These are phyloP conservation scores for Nemurella pictetii DNA, from an alignment of 2,888 invertebrate species.

Conservation along the genomic window DNA sequence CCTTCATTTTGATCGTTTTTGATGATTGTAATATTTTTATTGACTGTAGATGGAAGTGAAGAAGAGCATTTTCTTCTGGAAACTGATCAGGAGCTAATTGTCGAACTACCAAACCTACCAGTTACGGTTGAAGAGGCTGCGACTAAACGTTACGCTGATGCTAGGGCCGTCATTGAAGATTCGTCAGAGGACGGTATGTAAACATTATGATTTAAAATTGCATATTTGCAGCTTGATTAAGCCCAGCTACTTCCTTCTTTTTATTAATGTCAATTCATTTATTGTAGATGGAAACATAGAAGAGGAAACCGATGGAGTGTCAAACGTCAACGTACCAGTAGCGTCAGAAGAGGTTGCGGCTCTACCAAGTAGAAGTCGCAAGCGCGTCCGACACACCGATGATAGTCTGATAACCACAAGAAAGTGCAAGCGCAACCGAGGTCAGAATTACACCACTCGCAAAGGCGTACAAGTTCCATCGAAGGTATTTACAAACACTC, in stretches of 20 bases:
- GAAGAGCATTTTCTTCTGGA: too few relatives aligned
- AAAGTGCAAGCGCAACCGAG: background rate
- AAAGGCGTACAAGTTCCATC: constrained; percentile 12
- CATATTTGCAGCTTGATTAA: background rate
- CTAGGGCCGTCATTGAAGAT: background rate
- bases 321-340: background rate
- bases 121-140: background rate
- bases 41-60: too few relatives aligned
- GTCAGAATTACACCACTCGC: constrained; percentile 3
- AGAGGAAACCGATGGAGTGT: background rate
- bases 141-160: background rate
- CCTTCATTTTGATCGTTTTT: too few relatives aligned
- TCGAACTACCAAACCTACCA: background rate
- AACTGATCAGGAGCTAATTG: too few relatives aligned
- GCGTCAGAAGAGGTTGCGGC: background rate
- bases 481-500: background rate
- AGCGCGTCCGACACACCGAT: background rate
- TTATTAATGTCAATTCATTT: background rate
- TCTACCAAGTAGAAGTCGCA: background rate
- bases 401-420: background rate
- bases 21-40: too few relatives aligned
- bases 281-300: background rate
- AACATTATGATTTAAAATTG: background rate
- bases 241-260: background rate
- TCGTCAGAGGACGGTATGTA: background rate